Evolutionary conservation across 2,888 invertebrate genomes (phyloP).

Genomic region (Drosophila putrida): DNA sequence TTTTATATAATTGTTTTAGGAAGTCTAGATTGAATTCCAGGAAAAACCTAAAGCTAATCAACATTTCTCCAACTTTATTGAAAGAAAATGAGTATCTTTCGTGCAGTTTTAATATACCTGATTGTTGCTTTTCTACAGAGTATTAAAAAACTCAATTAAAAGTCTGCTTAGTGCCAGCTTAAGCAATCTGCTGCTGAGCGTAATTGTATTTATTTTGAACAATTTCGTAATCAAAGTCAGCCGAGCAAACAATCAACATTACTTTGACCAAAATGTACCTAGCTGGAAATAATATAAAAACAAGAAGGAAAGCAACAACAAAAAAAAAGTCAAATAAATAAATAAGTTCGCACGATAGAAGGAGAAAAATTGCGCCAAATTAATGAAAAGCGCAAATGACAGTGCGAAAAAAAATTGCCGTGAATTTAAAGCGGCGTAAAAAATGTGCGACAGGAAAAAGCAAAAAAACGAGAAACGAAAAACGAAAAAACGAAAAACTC

Average conservation of each 20-base stretch:
- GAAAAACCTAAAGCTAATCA: neutral
- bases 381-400: constrained; percentile 72
- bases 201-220: constrained; percentile 80
- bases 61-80: no score
- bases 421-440: constrained; percentile 62
- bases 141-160: constrained; percentile 73
- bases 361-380: constrained; percentile 67
- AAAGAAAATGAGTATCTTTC: neutral
- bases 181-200: constrained; percentile 33
- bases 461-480: constrained; percentile 31
- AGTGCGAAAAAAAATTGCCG: constrained; percentile 61
- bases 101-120: neutral
- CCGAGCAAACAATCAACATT: constrained; percentile 79
- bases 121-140: constrained; percentile 4
- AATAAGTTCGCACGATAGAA: constrained; percentile 68
- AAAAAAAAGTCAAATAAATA: constrained; percentile 50
- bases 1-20: neutral
- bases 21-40: neutral
- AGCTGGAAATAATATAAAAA: constrained; percentile 59
- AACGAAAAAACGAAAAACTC: constrained; percentile 49
- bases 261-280: constrained; percentile 72
- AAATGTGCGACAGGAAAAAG: constrained; percentile 57
- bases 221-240: constrained; percentile 79
- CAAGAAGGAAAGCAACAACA: constrained; percentile 14
- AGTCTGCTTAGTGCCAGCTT: constrained; percentile 51